Evolutionary conservation across 2,797 vertebrate genomes (phyloP), one percentile per base, ranked within the genome.

Genomic region (Acrocephalus scirpaceus): DNA sequence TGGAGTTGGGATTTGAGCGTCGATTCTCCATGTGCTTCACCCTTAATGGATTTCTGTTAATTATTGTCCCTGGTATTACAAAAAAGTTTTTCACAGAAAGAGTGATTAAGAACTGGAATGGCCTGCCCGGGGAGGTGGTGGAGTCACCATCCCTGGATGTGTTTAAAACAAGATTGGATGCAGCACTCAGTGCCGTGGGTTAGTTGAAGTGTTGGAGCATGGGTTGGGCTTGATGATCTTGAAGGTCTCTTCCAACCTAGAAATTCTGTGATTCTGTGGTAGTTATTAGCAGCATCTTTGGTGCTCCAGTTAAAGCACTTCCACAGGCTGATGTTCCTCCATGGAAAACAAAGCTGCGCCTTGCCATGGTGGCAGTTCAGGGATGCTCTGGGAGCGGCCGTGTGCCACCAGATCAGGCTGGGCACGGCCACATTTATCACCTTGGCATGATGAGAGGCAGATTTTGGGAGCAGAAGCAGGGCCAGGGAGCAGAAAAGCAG

Each of bases 391-490:
- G 36, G 50, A 75, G 51, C 38, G 11, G 38, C 38, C 38, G 11
- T 38, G 38, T n/a, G 48, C 69, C 0, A 0, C 3, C 0, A 0
- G 21, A 5, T 32, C 1, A 0, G 53, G 44, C 34, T 18, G 14
- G 3, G 27, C 23, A 5, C 0, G 0, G 56, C 2, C 2, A 5
- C n/a, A 0, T 7, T 4, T 0, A 10, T 22, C 5, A 2, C 30
- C 1, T 29, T 4, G 51, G 19, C 11, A 2, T 20, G 50, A 8
- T 5, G 3, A 48, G 32, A 61, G 74, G 36, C 36, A 19, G 9
- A 56, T 78, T n/a, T 45, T 14, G 53, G 42, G 70, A 38, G 58
- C 19, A 2, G 15, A 3, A 3, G 0, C 0, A 19, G 58, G 21
- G 15, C 53, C n/a, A 22, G 65, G 47, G 42, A 42, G 42, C 42